Conservation (phyloP, 2,113 vertebrate genomes). For the Trematomus loennbergii region DNA sequence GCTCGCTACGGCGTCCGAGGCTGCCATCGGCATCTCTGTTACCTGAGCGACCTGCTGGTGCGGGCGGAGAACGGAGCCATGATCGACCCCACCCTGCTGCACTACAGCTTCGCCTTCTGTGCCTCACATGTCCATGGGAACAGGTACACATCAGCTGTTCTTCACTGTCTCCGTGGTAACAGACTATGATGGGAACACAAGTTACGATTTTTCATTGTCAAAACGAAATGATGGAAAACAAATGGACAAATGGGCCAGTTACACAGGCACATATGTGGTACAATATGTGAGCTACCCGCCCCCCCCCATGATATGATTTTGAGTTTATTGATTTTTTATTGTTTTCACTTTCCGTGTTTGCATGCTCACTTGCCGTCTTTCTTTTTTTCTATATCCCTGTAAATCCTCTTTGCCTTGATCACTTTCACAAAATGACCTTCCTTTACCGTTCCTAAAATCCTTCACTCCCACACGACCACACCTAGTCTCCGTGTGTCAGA, state of each 20-base stretch:
- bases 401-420: conserved; percentile 25
- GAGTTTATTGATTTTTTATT: neutral
- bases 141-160: conserved; percentile 84
- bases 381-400: conserved; percentile 13
- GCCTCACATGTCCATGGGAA: conserved; percentile 99
- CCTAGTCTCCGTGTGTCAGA: conserved; percentile 88
- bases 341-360: conserved; percentile 36
- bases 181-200: neutral
- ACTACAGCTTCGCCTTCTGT: conserved; percentile 99
- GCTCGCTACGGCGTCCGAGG: conserved; percentile 97
- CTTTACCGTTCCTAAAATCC: neutral
- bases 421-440: neutral
- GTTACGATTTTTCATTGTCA: neutral
- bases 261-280: neutral
- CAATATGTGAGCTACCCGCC: neutral
- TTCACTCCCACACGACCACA: neutral
- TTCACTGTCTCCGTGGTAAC: neutral
- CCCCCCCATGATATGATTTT: neutral
- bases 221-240: neutral
- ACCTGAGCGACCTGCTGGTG: conserved; percentile 96
- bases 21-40: conserved; percentile 97
- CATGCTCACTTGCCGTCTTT: conserved; percentile 47
- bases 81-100: conserved; percentile 98
- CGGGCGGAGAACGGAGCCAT: conserved; percentile 98
- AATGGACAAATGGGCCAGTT: neutral